These are phyloP conservation scores for Megamerina dolium DNA, from an alignment of 2,888 invertebrate genomes.

Conservation along the genomic window DNA sequence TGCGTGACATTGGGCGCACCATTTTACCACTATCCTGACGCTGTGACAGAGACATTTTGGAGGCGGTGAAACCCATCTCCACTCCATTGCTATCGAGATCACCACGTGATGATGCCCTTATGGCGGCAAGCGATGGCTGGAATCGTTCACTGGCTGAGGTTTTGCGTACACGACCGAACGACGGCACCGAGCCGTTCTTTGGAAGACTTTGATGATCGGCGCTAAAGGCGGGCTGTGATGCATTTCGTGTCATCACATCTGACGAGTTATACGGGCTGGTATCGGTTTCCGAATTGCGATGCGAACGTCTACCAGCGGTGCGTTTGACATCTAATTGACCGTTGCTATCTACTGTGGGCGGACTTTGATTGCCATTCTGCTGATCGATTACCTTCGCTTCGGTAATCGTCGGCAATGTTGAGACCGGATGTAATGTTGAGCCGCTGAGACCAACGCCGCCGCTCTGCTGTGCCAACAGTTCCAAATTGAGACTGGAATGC, in stretches of 20 bases:
- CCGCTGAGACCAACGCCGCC: too few species aligned
- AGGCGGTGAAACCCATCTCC: constrained; percentile 63
- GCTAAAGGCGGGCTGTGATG: constrained; percentile 80
- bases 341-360: constrained; percentile 35
- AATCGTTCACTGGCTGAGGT: constrained; percentile 78
- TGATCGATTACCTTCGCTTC: constrained; percentile 68
- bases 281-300: constrained; percentile 46
- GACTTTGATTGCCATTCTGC: constrained; percentile 29
- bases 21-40: constrained; percentile 53
- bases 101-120: constrained; percentile 69
- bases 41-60: constrained; percentile 59
- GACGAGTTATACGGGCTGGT: constrained; percentile 44
- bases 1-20: constrained; percentile 84
- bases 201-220: constrained; percentile 52
- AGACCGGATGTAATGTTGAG: constrained; percentile 77
- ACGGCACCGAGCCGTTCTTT: constrained; percentile 85
- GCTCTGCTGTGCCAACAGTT: constrained; percentile 63
- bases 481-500: constrained; percentile 84
- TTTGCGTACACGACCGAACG: constrained; percentile 80
- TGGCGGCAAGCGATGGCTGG: constrained; percentile 77
- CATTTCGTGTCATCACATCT: constrained; percentile 67
- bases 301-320: constrained; percentile 25
- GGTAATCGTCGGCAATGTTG: constrained; percentile 83
- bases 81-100: constrained; percentile 75
- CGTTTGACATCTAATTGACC: constrained; percentile 33